Conservation (phyloP, 2,888 invertebrate genomes). For the Campopleginae sp. region DNA sequence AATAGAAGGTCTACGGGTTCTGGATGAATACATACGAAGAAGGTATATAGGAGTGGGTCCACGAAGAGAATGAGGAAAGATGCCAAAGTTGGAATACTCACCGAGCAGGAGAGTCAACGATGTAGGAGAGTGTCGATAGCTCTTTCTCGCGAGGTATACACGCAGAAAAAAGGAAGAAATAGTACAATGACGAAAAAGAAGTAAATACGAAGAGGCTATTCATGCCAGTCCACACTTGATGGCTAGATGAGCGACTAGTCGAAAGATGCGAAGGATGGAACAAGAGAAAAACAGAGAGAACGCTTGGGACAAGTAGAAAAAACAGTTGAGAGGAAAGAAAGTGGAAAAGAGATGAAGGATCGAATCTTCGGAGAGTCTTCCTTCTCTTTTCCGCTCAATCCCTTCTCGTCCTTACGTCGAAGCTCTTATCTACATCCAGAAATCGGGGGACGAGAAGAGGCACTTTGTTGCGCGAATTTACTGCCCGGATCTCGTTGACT, state of each 20-base stretch:
- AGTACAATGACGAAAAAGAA: conserved; percentile 9
- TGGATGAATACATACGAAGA: conserved; percentile 29
- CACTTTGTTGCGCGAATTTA: conserved; percentile 77
- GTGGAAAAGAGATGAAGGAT: conserved; percentile 41
- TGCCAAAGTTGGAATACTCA: conserved; percentile 50
- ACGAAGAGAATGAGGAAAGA: conserved; percentile 28
- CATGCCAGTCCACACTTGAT: neutral
- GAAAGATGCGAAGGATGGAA: conserved; percentile 26
- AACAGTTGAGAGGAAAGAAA: conserved; percentile 37
- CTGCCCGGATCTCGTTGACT: conserved; percentile 71
- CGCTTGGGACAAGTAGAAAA: conserved; percentile 3
- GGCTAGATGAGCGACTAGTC: conserved; percentile 9
- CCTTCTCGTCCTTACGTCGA: conserved; percentile 32
- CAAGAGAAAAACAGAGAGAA: conserved; percentile 16
- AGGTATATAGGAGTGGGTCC: neutral
- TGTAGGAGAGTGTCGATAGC: conserved; percentile 68
- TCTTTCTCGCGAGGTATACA: conserved; percentile 25
- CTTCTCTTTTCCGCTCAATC: conserved; percentile 19
- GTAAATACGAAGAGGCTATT: neutral
- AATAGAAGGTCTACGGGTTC: conserved; percentile 11
- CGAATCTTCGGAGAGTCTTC: conserved; percentile 16
- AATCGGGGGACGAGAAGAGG: conserved; percentile 62
- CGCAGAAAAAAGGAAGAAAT: conserved; percentile 20
- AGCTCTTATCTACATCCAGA: conserved; percentile 54
- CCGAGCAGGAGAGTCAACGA: conserved; percentile 42